phyloP scores from a whole-genome alignment of 2,888 invertebrate genomes.

The Folsomia manolachei region DNA sequence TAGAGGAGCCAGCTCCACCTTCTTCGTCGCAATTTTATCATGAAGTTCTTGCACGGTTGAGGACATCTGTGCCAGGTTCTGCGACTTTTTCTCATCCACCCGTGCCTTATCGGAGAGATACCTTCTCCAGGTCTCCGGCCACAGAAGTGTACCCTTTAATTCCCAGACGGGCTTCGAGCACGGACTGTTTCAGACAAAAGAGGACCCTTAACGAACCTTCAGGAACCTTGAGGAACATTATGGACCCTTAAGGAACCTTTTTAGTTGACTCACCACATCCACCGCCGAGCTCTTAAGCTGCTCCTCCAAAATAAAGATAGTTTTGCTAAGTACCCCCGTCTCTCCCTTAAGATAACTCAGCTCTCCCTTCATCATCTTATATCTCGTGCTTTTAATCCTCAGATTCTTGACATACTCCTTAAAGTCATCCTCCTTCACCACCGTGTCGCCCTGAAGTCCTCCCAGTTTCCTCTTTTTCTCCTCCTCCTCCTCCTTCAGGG shows the following conservation, averaged over 20 bases:
- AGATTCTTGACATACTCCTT: slow-evolving; percentile 79
- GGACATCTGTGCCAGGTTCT: slow-evolving; percentile 59
- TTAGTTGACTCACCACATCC: slow-evolving; percentile 57
- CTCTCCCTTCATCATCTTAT: slow-evolving; percentile 76
- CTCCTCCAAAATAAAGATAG: slow-evolving; percentile 67
- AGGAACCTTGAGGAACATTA: too few relatives aligned
- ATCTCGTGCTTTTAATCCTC: slow-evolving; percentile 71
- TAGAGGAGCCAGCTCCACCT: slow-evolving; percentile 61
- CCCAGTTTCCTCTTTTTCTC: slow-evolving; percentile 57
- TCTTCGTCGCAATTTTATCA: slow-evolving; percentile 63
- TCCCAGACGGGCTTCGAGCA: slow-evolving; percentile 53
- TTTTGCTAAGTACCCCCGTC: slow-evolving; percentile 70
- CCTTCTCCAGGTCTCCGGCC: slow-evolving; percentile 60
- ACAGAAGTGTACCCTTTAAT: slow-evolving; percentile 58
- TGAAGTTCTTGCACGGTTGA: slow-evolving; percentile 58
- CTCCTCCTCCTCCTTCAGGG: slow-evolving; percentile 63
- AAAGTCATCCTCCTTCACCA: slow-evolving; percentile 76
- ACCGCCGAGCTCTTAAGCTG: slow-evolving; percentile 58
- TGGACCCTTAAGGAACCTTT: background rate
- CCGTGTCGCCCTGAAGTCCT: slow-evolving; percentile 63
- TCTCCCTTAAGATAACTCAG: slow-evolving; percentile 73
- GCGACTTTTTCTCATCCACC: slow-evolving; percentile 58
- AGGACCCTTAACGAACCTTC: background rate
- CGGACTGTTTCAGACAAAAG: slow-evolving; percentile 44
- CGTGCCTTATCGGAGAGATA: slow-evolving; percentile 59